Evolutionary conservation across 1,140 invertebrate species (phyloP).

Genomic region (Lucilia cuprina): DNA sequence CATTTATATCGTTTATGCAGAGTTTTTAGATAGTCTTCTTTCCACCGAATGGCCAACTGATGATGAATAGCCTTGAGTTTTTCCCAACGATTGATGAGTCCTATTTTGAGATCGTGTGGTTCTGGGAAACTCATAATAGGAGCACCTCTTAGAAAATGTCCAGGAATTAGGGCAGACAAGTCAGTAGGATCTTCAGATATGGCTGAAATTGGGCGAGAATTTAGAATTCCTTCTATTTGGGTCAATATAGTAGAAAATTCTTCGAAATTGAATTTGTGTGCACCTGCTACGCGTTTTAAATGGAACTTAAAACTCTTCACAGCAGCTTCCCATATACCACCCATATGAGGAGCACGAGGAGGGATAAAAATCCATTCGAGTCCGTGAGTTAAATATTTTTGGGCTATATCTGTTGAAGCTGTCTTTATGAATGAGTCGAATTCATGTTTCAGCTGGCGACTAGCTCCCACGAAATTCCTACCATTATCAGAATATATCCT

Average conservation of each 20-base stretch:
- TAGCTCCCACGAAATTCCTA: neutral
- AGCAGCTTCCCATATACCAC: neutral
- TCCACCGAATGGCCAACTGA: neutral
- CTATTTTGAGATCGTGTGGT: neutral
- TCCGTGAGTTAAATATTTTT: neutral
- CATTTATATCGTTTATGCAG: neutral
- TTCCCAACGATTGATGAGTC: neutral
- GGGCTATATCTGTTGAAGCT: neutral
- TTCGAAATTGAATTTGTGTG: neutral
- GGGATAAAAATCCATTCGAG: neutral
- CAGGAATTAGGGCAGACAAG: neutral
- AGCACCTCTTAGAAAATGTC: neutral
- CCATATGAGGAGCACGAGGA: constrained; percentile 4
- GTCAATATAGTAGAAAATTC: neutral
- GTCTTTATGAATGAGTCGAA: neutral
- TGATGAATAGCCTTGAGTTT: neutral
- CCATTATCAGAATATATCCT: constrained; percentile 2
- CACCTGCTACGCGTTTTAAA: neutral
- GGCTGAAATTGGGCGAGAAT: neutral
- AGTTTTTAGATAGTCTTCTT: neutral
- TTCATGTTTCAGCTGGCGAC: neutral
- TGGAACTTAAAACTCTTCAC: neutral
- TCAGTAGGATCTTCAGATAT: neutral
- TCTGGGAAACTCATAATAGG: neutral
- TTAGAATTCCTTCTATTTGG: neutral